Evolutionary conservation across 2,888 invertebrate species (phyloP).

Genomic region (Eupelmus urozonus): DNA sequence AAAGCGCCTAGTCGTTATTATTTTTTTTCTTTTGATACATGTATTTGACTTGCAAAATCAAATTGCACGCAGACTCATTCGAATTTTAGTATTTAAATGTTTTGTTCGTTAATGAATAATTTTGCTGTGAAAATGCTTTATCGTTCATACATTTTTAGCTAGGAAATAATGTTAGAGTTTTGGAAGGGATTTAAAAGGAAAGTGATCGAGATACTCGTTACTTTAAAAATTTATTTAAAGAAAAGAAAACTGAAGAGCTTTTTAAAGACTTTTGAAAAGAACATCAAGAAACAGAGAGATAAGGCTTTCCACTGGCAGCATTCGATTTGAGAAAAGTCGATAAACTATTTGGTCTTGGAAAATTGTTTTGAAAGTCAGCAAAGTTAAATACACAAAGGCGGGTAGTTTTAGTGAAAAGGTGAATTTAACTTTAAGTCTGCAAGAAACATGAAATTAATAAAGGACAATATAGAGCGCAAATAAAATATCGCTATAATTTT

Average conservation of each 20-base stretch:
- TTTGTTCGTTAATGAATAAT: too few species aligned
- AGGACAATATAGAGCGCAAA: not conserved
- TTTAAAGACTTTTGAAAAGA: not conserved
- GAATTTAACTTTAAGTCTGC: not conserved
- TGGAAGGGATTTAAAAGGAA: too few species aligned
- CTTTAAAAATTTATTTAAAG: constrained; percentile 3
- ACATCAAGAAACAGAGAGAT: not conserved
- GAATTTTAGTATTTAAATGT: too few species aligned
- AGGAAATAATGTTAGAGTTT: too few species aligned
- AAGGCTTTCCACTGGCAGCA: not conserved
- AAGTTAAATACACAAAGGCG: constrained; percentile 24
- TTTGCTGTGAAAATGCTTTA: too few species aligned
- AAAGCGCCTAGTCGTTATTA: not conserved
- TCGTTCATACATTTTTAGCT: too few species aligned
- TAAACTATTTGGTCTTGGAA: constrained; percentile 41
- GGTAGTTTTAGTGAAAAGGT: constrained; percentile 8
- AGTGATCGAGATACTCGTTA: too few species aligned
- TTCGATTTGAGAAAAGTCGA: constrained; percentile 36
- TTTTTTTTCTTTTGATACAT: not conserved
- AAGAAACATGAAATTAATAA: not conserved
- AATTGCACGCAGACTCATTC: not conserved
- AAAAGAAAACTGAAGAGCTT: not conserved
- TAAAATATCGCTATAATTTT: too few species aligned
- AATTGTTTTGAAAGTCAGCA: constrained; percentile 41
- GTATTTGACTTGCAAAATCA: constrained; percentile 17